Evolutionary conservation across 2,797 vertebrate genomes (phyloP).

Genomic region (Tympanoctomys barrerae): DNA sequence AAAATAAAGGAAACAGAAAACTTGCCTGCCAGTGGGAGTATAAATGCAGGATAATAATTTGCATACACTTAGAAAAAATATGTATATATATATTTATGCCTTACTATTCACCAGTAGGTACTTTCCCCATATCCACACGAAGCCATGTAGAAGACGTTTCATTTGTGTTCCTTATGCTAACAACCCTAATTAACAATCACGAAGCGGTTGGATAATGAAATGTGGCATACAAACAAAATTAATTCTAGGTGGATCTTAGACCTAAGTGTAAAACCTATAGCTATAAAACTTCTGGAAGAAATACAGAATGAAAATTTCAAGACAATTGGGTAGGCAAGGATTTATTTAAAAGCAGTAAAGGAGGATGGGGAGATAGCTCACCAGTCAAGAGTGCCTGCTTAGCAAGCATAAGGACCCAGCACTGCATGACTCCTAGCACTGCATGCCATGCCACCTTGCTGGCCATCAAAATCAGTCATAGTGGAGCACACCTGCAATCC

Average conservation of each 20-base stretch:
- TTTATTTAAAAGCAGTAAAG: background rate
- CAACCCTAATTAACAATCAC: background rate
- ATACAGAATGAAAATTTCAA: background rate
- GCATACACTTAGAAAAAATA: background rate
- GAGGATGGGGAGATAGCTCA: too few relatives aligned
- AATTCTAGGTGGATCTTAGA: background rate
- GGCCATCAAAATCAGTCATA: too few relatives aligned
- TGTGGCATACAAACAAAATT: background rate
- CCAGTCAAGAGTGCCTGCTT: too few relatives aligned
- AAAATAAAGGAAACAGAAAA: conserved; percentile 34
- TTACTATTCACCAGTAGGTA: background rate
- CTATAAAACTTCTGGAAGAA: background rate
- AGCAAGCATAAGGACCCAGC: too few relatives aligned
- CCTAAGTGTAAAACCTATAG: background rate
- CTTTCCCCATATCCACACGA: background rate
- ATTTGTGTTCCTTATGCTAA: background rate
- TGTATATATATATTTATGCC: background rate
- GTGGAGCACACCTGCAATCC: too few relatives aligned
- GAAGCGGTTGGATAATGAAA: background rate
- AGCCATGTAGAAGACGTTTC: background rate
- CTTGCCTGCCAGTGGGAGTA: background rate
- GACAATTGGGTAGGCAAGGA: background rate
- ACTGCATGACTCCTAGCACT: too few relatives aligned
- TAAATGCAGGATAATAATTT: background rate
- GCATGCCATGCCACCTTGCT: too few relatives aligned